Conservation (phyloP, 2,797 vertebrate species). For the Coluber constrictor region DNA sequence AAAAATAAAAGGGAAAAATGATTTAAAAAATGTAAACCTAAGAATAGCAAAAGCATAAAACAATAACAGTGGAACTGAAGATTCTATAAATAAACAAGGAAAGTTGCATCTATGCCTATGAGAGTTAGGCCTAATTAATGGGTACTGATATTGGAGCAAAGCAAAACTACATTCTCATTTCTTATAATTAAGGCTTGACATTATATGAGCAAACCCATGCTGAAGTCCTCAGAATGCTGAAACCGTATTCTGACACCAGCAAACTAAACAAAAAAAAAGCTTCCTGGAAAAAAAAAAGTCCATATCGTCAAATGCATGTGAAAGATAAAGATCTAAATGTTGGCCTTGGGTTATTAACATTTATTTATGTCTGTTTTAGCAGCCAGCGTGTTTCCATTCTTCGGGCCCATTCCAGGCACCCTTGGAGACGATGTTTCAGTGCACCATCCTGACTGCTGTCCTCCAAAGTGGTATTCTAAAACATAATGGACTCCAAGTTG, state of each 20-base stretch:
- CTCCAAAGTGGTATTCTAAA: constrained; percentile 9
- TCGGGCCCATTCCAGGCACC: constrained; percentile 10
- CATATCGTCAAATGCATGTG: not conserved
- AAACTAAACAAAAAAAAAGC: constrained; percentile 9
- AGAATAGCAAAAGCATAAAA: not conserved
- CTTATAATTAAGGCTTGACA: not conserved
- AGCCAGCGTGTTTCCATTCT: constrained; percentile 7
- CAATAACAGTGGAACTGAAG: not conserved
- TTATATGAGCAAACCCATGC: not conserved
- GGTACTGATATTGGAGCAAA: not conserved
- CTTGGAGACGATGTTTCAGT: constrained; percentile 10
- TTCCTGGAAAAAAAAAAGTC: constrained; percentile 2
- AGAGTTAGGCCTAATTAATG: not conserved
- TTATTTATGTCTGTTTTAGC: constrained; percentile 33
- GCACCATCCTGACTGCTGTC: constrained; percentile 4
- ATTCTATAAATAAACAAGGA: not conserved
- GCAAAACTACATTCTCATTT: not conserved
- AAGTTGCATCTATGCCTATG: not conserved
- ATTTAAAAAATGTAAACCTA: not conserved
- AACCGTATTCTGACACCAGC: not conserved
- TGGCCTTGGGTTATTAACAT: constrained; percentile 24
- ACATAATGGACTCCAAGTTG: constrained; percentile 1
- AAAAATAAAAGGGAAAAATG: not conserved
- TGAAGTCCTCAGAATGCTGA: not conserved
- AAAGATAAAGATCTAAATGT: constrained; percentile 16